A percentile compares a stretch with the other conserved stretches of the same genome.
Conservation (phyloP, 2,113 vertebrate species). For the Siniperca chuatsi region DNA sequence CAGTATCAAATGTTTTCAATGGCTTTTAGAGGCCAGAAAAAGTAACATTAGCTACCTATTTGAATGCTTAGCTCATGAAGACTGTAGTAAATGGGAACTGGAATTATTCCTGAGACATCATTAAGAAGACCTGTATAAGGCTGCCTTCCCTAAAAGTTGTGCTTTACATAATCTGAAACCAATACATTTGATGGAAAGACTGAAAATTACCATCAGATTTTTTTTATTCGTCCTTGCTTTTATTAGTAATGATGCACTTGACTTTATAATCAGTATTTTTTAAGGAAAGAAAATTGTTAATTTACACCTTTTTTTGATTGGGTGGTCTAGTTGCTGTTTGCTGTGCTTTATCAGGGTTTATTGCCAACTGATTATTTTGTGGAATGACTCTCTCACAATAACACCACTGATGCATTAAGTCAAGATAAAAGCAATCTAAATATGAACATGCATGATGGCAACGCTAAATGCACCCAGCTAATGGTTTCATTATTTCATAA, state of each 20-base stretch:
- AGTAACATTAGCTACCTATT: slow-evolving; percentile 77
- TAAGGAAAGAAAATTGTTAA: slow-evolving; percentile 79
- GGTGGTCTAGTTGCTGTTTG: slow-evolving; percentile 66
- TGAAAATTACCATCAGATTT: slow-evolving; percentile 57
- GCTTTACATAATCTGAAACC: slow-evolving; percentile 53
- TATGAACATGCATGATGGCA: slow-evolving; percentile 79
- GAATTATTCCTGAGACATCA: slow-evolving; percentile 58
- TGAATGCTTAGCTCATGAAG: slow-evolving; percentile 72
- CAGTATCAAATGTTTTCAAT: slow-evolving; percentile 73
- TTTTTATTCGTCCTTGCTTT: slow-evolving; percentile 50
- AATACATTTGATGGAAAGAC: slow-evolving; percentile 48
- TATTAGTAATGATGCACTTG: slow-evolving; percentile 62
- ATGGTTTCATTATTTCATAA: slow-evolving; percentile 85
- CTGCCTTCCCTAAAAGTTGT: slow-evolving; percentile 34
- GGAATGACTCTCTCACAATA: slow-evolving; percentile 79
- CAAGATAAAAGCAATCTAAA: slow-evolving; percentile 84
- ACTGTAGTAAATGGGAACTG: slow-evolving; percentile 69
- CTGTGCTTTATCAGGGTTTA: slow-evolving; percentile 76
- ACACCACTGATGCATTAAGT: slow-evolving; percentile 79
- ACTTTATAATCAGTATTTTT: slow-evolving; percentile 69
- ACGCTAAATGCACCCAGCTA: slow-evolving; percentile 78
- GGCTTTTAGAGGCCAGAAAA: slow-evolving; percentile 72
- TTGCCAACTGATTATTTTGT: slow-evolving; percentile 79
- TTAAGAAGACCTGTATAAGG: slow-evolving; percentile 42
- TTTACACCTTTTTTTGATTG: slow-evolving; percentile 75